Evolutionary conservation across 2,888 invertebrate genomes (phyloP), one percentile per base, ranked within the genome.

Genomic region (Oligia latruncula): DNA sequence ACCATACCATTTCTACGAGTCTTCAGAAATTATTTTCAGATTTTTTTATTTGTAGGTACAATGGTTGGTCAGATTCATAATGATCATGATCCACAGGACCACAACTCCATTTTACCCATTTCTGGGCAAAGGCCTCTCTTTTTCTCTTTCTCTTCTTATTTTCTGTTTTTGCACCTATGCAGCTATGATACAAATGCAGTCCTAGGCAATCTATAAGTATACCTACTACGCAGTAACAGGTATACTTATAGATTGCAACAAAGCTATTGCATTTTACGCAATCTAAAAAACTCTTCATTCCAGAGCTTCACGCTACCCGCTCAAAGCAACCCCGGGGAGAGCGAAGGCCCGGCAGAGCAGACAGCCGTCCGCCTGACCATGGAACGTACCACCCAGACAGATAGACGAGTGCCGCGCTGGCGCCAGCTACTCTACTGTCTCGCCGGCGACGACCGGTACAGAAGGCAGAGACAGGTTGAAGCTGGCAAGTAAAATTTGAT

Each of bases 341-440:
- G 92, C n/a, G 92, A 89, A 55, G 88, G 85, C 55, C 89, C 86
- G 82, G 5, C 92, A 83, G 77, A 88, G 71, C 87, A 90, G 1
- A 90, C 91, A 9, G 95, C 96, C 1, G 95, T 97, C 2, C 95
- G 97, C 17, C 95, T 98, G 46, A 98, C 98, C 15, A 98, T 98
- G 97, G 98, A 98, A 91, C 97, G 98, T 71, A 98, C 98, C 78
- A 98, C 98, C 0, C 98, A 98, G 95, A 98, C 98, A 0, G 98
- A 98, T 92, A 96, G 97, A 35, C 96, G 97, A 77, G 97, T 98
- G 71, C 98, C 98, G 1, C 98, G 98, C 90, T 98, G 98, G 98
- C 97, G 98, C 77, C 98, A 99, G 92, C 97, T 98, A 90, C 96
- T 98, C 88, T 98, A 98, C 94, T 99, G 99, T 91, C 97, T 99